phyloP scores from a whole-genome alignment of 2,888 invertebrate genomes.

The Endotricha flammealis region DNA sequence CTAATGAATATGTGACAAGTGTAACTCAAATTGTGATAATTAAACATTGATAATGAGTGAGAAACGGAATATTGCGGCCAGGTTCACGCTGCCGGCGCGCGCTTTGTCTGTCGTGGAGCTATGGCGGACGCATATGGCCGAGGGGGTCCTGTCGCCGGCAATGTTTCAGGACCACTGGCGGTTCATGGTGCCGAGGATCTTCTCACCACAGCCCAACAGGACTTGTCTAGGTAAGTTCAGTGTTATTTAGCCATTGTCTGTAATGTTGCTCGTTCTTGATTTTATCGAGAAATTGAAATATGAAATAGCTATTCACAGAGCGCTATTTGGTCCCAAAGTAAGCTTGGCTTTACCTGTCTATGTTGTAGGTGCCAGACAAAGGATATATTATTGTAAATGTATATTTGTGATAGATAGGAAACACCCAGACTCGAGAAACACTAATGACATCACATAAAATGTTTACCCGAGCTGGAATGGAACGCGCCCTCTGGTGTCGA shows the following conservation, averaged over 20 bases:
- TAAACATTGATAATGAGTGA: constrained; percentile 24
- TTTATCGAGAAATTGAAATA: no score
- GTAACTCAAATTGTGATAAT: not conserved
- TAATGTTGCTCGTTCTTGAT: no score
- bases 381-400: no score
- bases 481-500: no score
- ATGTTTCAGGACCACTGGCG: constrained; percentile 86
- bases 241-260: not conserved
- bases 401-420: no score
- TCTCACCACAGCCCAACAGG: constrained; percentile 83
- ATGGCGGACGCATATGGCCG: constrained; percentile 81
- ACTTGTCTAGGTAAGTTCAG: constrained; percentile 77
- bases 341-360: no score
- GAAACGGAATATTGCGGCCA: constrained; percentile 29
- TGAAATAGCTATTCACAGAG: no score
- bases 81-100: constrained; percentile 58
- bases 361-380: no score
- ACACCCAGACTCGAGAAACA: no score
- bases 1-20: not conserved
- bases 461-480: no score
- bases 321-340: no score
- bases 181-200: constrained; percentile 84
- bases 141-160: constrained; percentile 75
- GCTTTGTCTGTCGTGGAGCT: constrained; percentile 64
- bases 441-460: no score